Percentiles rank a stretch among this genome's conserved stretches.
phyloP scores from a whole-genome alignment of 2,797 vertebrate species.

The Acrossocheilus wenchowensis region DNA sequence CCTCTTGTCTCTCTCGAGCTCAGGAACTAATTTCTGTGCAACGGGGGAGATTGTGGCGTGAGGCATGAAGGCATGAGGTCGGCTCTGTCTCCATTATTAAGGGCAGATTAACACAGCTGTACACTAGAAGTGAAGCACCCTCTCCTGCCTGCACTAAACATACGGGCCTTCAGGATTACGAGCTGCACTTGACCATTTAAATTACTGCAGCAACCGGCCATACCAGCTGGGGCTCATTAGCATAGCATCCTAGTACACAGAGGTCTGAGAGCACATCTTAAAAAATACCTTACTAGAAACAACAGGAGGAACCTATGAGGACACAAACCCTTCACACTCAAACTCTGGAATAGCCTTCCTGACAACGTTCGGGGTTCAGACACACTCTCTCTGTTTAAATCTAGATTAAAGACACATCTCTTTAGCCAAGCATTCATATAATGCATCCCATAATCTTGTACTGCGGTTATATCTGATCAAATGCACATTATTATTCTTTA shows the following conservation, averaged over 20 bases:
- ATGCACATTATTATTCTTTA: no score
- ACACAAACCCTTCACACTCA: conserved; percentile 29
- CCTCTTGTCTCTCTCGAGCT: conserved; percentile 72
- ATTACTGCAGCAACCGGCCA: conserved; percentile 93
- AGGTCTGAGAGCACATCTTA: conserved; percentile 62
- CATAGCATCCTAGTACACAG: conserved; percentile 67
- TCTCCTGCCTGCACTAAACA: conserved; percentile 86
- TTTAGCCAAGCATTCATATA: no score
- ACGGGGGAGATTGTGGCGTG: conserved; percentile 75
- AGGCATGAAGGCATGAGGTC: conserved; percentile 80
- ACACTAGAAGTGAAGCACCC: conserved; percentile 90
- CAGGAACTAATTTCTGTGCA: conserved; percentile 75
- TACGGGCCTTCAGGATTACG: conserved; percentile 89
- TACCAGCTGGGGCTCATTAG: conserved; percentile 95
- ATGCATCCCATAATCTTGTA: no score
- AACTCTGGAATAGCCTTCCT: no score
- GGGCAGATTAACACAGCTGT: conserved; percentile 98
- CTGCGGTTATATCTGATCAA: no score
- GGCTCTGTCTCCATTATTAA: conserved; percentile 90
- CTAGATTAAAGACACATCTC: no score
- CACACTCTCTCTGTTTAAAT: no score
- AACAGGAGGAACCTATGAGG: conserved; percentile 40
- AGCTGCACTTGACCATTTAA: conserved; percentile 98
- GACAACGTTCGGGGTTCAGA: no score
- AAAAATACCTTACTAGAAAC: conserved; percentile 60